Percentiles rank a stretch among this genome's conserved stretches.
Evolutionary conservation across 2,888 invertebrate genomes (phyloP).

Genomic region (Synergus japonicus): DNA sequence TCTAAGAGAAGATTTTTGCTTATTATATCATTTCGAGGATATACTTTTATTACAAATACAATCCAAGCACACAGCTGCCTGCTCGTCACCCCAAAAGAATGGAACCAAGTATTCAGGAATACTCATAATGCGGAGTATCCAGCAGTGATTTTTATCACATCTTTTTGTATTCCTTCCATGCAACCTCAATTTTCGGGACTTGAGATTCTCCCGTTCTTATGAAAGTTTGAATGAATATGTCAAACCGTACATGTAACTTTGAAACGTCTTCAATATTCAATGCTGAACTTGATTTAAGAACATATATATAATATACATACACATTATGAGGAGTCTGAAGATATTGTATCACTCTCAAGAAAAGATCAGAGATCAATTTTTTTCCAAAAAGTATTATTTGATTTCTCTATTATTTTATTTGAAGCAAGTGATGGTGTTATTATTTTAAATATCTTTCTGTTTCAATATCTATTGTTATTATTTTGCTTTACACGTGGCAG

Average conservation of each 20-base stretch:
- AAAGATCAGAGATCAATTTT: background rate
- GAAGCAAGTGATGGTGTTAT: too few relatives aligned
- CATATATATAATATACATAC: background rate
- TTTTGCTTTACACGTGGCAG: background rate
- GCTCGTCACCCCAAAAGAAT: slow-evolving; percentile 18
- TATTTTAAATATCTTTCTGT: background rate
- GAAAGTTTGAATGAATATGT: slow-evolving; percentile 30
- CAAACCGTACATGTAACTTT: slow-evolving; percentile 23
- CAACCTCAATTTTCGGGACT: slow-evolving; percentile 22
- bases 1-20: background rate
- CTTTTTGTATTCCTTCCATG: slow-evolving; percentile 35
- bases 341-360: background rate
- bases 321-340: background rate
- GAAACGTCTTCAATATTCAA: slow-evolving; percentile 3
- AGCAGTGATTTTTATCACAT: slow-evolving; percentile 34
- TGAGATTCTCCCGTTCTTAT: slow-evolving; percentile 10
- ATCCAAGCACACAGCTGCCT: slow-evolving; percentile 36
- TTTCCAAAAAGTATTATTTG: background rate
- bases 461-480: background rate
- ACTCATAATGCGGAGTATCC: slow-evolving; percentile 22
- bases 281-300: slow-evolving; percentile 20
- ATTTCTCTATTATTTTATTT: too few relatives aligned
- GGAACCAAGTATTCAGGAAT: slow-evolving; percentile 22
- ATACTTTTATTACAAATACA: background rate
- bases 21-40: background rate